phyloP scores from a whole-genome alignment of 1,140 invertebrate species.

The Heliconius melpomene region DNA sequence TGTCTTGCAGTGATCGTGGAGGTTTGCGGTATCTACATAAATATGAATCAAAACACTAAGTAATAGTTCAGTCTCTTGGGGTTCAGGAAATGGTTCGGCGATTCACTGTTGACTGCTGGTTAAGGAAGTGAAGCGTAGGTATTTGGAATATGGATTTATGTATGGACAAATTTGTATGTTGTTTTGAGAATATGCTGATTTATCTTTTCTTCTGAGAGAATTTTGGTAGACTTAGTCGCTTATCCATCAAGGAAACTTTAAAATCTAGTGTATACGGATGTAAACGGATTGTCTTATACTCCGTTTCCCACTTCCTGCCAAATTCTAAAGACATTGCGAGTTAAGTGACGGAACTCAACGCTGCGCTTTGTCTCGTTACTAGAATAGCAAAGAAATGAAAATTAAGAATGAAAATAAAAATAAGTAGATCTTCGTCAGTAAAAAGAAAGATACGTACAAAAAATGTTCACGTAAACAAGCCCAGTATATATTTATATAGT shows the following conservation, averaged over 20 bases:
- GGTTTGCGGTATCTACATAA: conserved; percentile 40
- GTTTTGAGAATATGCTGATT: background rate
- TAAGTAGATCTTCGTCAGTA: background rate
- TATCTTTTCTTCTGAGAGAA: too few relatives aligned
- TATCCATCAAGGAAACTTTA: background rate
- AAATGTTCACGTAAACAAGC: conserved; percentile 12
- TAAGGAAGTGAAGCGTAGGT: background rate
- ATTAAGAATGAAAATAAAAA: too few relatives aligned
- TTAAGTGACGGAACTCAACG: too few relatives aligned
- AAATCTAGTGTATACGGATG: background rate
- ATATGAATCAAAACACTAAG: conserved; percentile 41
- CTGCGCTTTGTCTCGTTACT: background rate
- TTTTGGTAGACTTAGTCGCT: too few relatives aligned
- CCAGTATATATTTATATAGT: conserved; percentile 20
- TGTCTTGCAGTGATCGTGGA: conserved; percentile 54
- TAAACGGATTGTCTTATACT: background rate
- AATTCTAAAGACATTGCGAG: too few relatives aligned
- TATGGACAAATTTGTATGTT: background rate
- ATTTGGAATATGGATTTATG: background rate
- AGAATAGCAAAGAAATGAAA: too few relatives aligned
- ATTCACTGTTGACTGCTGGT: conserved; percentile 18
- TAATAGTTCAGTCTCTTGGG: conserved; percentile 30
- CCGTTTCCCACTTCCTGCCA: background rate
- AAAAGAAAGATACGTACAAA: background rate
- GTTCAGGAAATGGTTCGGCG: conserved; percentile 21